Evolutionary conservation across 2,797 vertebrate genomes (phyloP).

Genomic region (Cuniculus paca): DNA sequence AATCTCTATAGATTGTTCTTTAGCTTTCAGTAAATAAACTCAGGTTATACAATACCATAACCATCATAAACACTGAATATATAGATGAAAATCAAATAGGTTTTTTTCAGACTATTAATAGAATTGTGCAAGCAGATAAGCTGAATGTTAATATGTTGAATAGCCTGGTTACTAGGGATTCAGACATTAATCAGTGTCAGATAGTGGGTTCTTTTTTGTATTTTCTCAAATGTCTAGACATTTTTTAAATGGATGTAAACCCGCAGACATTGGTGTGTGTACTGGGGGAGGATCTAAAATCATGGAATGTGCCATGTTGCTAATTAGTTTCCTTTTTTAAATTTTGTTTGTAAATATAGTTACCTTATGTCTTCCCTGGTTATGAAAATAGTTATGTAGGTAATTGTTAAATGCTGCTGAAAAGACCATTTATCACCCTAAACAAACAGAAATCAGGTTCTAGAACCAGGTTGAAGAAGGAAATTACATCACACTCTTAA

Average conservation of each 20-base stretch:
- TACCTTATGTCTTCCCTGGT: background rate
- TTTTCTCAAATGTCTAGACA: background rate
- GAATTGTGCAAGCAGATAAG: background rate
- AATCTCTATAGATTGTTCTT: background rate
- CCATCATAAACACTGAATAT: background rate
- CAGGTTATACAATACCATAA: background rate
- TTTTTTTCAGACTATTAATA: background rate
- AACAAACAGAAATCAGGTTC: constrained; percentile 85
- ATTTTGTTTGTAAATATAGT: background rate
- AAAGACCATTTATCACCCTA: constrained; percentile 77
- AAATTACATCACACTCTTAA: constrained; percentile 89
- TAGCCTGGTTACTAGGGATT: background rate
- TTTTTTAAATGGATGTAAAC: background rate
- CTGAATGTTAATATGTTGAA: background rate
- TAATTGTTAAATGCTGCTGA: constrained; percentile 69
- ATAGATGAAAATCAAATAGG: background rate
- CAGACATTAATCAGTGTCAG: background rate
- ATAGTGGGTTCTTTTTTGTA: background rate
- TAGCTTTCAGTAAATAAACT: constrained; percentile 3
- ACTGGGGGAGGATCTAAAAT: background rate
- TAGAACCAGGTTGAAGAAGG: constrained; percentile 84
- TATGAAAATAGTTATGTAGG: constrained; percentile 59
- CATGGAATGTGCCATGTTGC: background rate
- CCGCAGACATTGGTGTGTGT: background rate
- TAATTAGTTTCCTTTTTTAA: background rate